phyloP scores from a whole-genome alignment of 2,113 vertebrate species.

The Strix uralensis region DNA sequence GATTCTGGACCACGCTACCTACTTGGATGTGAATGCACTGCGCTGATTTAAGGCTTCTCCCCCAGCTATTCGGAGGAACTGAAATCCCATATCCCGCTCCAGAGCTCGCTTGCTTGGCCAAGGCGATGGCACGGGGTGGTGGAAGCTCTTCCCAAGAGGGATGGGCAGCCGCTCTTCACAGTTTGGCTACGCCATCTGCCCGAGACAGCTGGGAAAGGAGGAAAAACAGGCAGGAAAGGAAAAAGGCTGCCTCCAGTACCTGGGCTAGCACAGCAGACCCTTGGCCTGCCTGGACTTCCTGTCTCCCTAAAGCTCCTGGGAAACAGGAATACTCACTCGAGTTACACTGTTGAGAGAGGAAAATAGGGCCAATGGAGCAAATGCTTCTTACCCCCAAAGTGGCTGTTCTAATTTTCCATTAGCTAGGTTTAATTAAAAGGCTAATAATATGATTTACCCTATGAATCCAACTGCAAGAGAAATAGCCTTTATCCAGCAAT shows the following conservation, averaged over 20 bases:
- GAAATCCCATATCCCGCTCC: neutral
- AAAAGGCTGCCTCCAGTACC: neutral
- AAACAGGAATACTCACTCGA: neutral
- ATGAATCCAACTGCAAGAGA: neutral
- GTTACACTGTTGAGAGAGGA: neutral
- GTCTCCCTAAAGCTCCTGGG: fast-evolving
- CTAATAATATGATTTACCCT: neutral
- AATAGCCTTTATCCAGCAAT: neutral
- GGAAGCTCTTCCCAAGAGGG: neutral
- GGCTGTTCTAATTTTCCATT: neutral
- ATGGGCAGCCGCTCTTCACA: neutral
- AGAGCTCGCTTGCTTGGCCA: neutral
- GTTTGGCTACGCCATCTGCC: fast-evolving
- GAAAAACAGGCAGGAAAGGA: neutral
- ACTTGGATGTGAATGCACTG: slow-evolving; percentile 30
- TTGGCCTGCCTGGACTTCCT: neutral
- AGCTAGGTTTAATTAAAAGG: neutral
- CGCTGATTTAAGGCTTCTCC: slow-evolving; percentile 45
- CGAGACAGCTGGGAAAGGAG: neutral
- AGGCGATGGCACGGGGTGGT: neutral
- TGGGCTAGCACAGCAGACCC: neutral
- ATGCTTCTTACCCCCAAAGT: neutral
- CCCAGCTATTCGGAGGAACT: neutral
- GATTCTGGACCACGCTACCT: slow-evolving; percentile 4
- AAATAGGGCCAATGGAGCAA: neutral